Percentiles rank a stretch among this genome's conserved stretches.
Conservation (phyloP, 2,113 vertebrate species). For the Bagarius yarrelli region DNA sequence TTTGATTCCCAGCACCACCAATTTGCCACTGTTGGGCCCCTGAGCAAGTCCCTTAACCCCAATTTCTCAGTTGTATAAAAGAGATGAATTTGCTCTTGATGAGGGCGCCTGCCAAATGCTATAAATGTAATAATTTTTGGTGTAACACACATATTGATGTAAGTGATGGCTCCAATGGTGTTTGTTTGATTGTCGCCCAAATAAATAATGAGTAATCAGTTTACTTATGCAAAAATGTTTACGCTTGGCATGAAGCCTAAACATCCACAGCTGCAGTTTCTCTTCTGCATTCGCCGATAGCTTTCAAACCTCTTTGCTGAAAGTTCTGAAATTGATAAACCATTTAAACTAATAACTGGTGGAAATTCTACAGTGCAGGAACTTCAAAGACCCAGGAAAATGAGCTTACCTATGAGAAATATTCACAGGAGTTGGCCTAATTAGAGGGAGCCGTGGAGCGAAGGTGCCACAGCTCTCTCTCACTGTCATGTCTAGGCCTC, state of each 20-base stretch:
- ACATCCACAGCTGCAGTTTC: not conserved
- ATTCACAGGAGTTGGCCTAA: conserved; percentile 58
- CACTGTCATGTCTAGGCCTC: not conserved
- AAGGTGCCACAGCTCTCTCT: not conserved
- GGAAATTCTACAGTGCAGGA: conserved; percentile 56
- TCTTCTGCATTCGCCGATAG: not conserved
- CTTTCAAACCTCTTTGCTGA: not conserved
- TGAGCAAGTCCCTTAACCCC: no score
- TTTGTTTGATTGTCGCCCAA: not conserved
- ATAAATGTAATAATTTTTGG: no score
- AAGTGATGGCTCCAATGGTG: not conserved
- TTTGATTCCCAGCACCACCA: no score
- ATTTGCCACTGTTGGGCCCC: no score
- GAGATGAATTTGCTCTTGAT: no score
- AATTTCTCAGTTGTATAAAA: no score
- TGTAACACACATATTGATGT: not conserved
- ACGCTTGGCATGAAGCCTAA: not conserved
- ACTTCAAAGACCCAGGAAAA: conserved; percentile 66
- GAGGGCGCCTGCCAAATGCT: no score
- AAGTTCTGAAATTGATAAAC: conserved; percentile 61
- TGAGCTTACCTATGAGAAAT: conserved; percentile 65
- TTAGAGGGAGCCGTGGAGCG: conserved; percentile 39
- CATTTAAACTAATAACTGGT: conserved; percentile 66
- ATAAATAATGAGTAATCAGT: not conserved
- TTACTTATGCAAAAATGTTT: not conserved